Conservation (phyloP, 2,113 vertebrate species). For the Macquaria ambigua region DNA sequence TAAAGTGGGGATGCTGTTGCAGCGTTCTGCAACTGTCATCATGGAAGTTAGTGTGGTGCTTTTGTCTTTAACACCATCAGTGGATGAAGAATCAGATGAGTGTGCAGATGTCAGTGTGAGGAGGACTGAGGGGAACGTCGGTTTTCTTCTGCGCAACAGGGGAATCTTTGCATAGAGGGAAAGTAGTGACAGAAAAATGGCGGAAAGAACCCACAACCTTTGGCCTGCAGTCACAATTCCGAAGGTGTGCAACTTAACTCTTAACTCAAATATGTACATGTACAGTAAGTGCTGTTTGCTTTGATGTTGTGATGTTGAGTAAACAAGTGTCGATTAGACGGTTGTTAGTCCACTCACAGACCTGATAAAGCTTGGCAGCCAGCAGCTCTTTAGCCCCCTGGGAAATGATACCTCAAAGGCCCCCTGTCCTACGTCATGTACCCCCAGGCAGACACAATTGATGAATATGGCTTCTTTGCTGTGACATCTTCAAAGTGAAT, state of each 20-base stretch:
- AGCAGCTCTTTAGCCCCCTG: neutral
- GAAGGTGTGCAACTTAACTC: too few relatives aligned
- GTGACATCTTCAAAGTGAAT: neutral
- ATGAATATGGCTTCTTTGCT: neutral
- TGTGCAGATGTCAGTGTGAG: slow-evolving; percentile 31
- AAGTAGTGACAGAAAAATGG: neutral
- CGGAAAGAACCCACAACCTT: neutral
- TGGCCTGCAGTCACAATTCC: neutral
- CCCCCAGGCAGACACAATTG: neutral
- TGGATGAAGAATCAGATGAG: slow-evolving; percentile 34
- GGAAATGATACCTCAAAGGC: neutral
- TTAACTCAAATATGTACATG: too few relatives aligned
- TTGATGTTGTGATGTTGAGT: neutral
- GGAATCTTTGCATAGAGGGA: slow-evolving; percentile 25
- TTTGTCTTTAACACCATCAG: slow-evolving; percentile 75
- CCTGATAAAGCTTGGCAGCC: neutral
- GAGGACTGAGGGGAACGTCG: slow-evolving; percentile 9
- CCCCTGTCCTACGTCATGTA: neutral
- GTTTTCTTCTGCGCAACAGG: neutral
- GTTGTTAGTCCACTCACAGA: neutral
- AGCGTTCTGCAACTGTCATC: slow-evolving; percentile 15
- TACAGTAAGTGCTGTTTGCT: neutral
- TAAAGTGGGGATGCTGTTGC: neutral
- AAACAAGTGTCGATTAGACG: neutral
- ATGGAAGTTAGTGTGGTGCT: slow-evolving; percentile 30